Evolutionary conservation across 2,888 invertebrate species (phyloP).

Genomic region (Bhutanitis thaidina): DNA sequence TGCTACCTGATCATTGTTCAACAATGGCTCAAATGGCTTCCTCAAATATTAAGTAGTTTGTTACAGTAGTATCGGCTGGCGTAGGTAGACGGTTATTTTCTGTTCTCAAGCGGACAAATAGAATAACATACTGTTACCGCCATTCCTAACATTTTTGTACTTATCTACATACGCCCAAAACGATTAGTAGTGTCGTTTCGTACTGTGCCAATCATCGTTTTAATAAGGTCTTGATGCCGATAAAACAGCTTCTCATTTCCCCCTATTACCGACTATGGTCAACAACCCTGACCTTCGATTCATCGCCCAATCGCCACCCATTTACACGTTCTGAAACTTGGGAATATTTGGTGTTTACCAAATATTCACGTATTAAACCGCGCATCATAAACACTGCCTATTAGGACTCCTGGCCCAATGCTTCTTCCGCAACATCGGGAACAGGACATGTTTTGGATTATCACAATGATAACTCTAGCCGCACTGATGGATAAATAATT

Average conservation of each 20-base stretch:
- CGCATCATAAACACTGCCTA: too few relatives aligned
- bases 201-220: conserved; percentile 34
- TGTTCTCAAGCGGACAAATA: neutral
- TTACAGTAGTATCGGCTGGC: conserved; percentile 40
- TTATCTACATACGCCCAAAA: too few relatives aligned
- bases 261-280: conserved; percentile 26
- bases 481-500: too few relatives aligned
- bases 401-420: too few relatives aligned
- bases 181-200: neutral
- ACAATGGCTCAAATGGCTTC: conserved; percentile 62
- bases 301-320: conserved; percentile 43
- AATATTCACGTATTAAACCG: too few relatives aligned
- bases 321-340: conserved; percentile 27
- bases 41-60: conserved; percentile 31
- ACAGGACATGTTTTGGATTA: too few relatives aligned
- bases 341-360: too few relatives aligned
- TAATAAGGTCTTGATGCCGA: conserved; percentile 42
- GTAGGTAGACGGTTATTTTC: conserved; percentile 48
- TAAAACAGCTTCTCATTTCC: conserved; percentile 40
- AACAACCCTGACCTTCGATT: conserved; percentile 52
- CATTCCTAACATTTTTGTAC: too few relatives aligned
- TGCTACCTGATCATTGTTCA: conserved; percentile 70
- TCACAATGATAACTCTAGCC: too few relatives aligned
- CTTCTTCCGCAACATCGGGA: too few relatives aligned
- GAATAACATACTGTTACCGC: too few relatives aligned